phyloP scores from a whole-genome alignment of 2,113 vertebrate genomes.

The Danio rerio region DNA sequence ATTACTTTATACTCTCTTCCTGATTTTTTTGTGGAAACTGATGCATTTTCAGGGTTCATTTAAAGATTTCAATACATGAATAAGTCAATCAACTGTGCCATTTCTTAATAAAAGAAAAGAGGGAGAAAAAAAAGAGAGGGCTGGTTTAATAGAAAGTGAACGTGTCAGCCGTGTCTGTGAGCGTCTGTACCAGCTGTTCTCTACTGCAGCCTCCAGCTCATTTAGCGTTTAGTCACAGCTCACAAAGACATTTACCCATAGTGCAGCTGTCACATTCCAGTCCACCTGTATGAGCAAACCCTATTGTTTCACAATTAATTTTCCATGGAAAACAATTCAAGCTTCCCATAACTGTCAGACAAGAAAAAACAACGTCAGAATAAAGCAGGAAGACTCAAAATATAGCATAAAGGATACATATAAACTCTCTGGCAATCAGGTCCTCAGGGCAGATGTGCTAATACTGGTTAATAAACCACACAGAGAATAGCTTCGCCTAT shows the following conservation, averaged over 20 bases:
- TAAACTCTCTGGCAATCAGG: not conserved
- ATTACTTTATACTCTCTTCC: not conserved
- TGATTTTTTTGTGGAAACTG: too few species aligned
- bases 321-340: conserved; percentile 35
- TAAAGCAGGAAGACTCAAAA: not conserved
- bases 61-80: too few species aligned
- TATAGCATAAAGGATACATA: not conserved
- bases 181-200: conserved; percentile 48
- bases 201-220: conserved; percentile 48
- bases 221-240: conserved; percentile 15
- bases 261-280: conserved; percentile 54
- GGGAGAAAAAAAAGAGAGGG: too few species aligned
- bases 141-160: not conserved
- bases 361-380: not conserved
- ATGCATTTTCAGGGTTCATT: too few species aligned
- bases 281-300: conserved; percentile 34
- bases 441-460: not conserved
- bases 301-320: conserved; percentile 1
- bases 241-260: conserved; percentile 46
- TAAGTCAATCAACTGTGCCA: not conserved
- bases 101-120: not conserved
- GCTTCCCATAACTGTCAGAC: not conserved
- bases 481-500: not conserved
- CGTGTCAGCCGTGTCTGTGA: not conserved
- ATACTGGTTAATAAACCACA: not conserved